Base-by-base conservation (phyloP, 2,888 invertebrate genomes). In the Drosophila quinaria region DNA sequence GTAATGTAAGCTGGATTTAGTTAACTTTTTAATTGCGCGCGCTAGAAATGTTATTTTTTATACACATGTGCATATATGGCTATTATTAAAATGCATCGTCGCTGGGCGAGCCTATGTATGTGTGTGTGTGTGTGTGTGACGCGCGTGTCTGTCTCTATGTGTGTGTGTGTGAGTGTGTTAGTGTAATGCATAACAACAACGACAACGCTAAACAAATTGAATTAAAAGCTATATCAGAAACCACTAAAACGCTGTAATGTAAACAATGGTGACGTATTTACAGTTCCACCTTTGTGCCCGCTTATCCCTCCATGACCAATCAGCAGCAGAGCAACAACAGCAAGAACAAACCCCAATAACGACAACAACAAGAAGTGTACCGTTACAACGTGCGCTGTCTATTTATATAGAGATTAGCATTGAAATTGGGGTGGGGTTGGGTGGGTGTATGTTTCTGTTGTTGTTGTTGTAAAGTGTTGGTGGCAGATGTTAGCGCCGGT, bases 351-450 rank as follows among this genome's bases (percentile, higher is more conserved):
- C 37, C 8, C 10, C 15, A 17, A 17, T 17, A 41, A 17, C 41
- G 9, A 37, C 9, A 17, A 25, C 33, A 51, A 51, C 11, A 51
- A 17, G n/a, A 3, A 2, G 25, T n/a, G 42, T 49, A 54, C 63
- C 56, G 31, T 56, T 64, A 68, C 47, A 61, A 46, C 31, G 63
- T 46, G 41, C 50, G 60, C 22, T 47, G 46, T 58, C 82, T 81
- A 85, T 81, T 82, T 82, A 64, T 82, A 79, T 56, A 68, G 42
- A 55, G 65, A 84, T 81, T 81, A 68, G 80, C 50, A 65, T 65
- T 51, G 33, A 50, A 62, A 70, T 74, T 29, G 29, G 29, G 29
- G 47, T 35, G 42, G 62, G 56, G 25, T 70, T 17, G 35, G n/a
- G 9, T 47, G 19, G 35, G 59, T 47, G n/a, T 6, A 8, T 8